Conservation (phyloP, 2,113 vertebrate species). For the Notothenia rossii region DNA sequence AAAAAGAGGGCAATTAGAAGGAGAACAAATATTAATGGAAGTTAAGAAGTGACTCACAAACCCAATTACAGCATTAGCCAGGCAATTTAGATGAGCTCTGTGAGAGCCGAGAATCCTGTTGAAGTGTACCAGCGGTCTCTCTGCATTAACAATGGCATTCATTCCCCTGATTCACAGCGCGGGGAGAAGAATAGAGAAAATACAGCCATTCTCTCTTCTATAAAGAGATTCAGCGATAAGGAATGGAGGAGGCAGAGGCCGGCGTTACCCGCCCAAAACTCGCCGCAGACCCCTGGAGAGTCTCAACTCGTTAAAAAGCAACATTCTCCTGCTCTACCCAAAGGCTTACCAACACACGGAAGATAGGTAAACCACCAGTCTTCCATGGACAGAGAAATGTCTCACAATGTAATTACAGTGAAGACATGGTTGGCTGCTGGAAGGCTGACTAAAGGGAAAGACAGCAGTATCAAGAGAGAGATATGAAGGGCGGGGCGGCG, state of each 20-base stretch:
- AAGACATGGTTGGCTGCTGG: constrained; percentile 63
- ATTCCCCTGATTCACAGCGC: constrained; percentile 67
- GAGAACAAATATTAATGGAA: constrained; percentile 84
- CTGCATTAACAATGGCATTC: constrained; percentile 79
- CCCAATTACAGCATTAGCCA: constrained; percentile 91
- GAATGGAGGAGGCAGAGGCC: constrained; percentile 65
- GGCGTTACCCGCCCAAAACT: constrained; percentile 55
- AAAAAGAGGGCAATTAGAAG: constrained; percentile 74
- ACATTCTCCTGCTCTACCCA: constrained; percentile 76
- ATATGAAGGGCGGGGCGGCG: not conserved
- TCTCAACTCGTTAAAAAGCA: constrained; percentile 79
- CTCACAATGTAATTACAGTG: constrained; percentile 81
- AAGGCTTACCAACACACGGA: constrained; percentile 66
- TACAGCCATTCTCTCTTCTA: constrained; percentile 84
- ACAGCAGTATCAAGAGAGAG: constrained; percentile 4
- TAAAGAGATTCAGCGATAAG: constrained; percentile 77
- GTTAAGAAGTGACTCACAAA: constrained; percentile 87
- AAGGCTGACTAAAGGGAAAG: constrained; percentile 57
- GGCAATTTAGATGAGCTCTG: constrained; percentile 89
- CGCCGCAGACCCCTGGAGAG: constrained; percentile 81
- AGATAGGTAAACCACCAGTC: constrained; percentile 48
- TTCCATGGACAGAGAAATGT: constrained; percentile 72
- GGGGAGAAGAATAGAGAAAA: constrained; percentile 79
- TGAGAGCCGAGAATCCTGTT: constrained; percentile 80
- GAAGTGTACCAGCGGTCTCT: constrained; percentile 88